phyloP scores from a whole-genome alignment of 2,888 invertebrate species.

The Meghimatium bilineatum region DNA sequence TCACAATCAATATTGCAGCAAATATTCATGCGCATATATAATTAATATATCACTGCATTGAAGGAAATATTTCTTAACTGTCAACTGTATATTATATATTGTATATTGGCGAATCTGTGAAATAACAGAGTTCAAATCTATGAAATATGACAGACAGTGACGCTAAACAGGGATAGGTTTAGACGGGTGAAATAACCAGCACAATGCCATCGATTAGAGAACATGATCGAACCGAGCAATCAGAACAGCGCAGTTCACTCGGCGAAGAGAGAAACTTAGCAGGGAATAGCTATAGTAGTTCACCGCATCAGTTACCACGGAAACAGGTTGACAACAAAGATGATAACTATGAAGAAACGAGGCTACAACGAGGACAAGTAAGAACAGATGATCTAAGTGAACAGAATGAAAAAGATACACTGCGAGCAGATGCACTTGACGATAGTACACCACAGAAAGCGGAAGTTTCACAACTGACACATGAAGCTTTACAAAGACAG shows the following conservation, averaged over 20 bases:
- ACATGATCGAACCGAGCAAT: neutral
- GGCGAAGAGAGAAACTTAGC: neutral
- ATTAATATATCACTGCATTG: too few species aligned
- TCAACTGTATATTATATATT: too few species aligned
- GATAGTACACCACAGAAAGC: neutral
- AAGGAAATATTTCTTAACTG: too few species aligned
- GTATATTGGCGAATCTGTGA: too few species aligned
- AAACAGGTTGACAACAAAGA: neutral
- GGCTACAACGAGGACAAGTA: too few species aligned
- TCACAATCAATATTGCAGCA: too few species aligned
- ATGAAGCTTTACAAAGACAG: neutral
- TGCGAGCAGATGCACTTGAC: neutral
- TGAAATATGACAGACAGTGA: neutral
- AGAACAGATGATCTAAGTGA: neutral
- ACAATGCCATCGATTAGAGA: neutral
- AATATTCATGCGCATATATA: too few species aligned
- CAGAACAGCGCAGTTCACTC: neutral
- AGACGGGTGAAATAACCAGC: neutral
- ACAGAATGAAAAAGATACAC: neutral
- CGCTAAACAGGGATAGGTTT: neutral
- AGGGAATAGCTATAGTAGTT: neutral
- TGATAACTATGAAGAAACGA: neutral
- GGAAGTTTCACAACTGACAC: neutral
- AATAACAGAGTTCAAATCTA: neutral
- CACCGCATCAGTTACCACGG: neutral